Evolutionary conservation across 1,140 invertebrate genomes (phyloP).

Genomic region (Choristoneura fumiferana): DNA sequence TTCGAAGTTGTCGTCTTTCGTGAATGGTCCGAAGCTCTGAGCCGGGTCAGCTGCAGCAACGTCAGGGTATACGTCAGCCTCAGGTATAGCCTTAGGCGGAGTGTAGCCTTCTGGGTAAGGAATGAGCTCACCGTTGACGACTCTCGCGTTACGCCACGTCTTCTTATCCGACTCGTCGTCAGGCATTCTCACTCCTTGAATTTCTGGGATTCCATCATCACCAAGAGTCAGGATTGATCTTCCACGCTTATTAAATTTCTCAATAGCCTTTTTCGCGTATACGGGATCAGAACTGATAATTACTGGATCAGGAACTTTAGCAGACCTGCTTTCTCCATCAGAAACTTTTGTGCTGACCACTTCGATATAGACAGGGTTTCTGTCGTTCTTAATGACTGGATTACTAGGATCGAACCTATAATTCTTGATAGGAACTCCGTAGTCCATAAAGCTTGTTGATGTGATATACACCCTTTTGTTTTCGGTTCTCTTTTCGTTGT

Average conservation of each 20-base stretch:
- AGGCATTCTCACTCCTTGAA: constrained; percentile 88
- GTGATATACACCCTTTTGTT: constrained; percentile 76
- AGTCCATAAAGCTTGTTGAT: constrained; percentile 67
- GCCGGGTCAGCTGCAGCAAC: constrained; percentile 51
- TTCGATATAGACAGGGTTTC: constrained; percentile 76
- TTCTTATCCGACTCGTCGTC: constrained; percentile 90
- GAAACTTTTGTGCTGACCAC: constrained; percentile 76
- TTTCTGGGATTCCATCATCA: constrained; percentile 86
- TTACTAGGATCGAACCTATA: constrained; percentile 67
- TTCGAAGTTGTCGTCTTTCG: constrained; percentile 76
- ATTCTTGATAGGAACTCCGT: constrained; percentile 62
- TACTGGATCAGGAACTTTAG: constrained; percentile 82
- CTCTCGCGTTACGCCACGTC: constrained; percentile 91
- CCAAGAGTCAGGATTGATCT: constrained; percentile 81
- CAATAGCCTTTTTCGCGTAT: constrained; percentile 78
- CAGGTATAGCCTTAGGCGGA: constrained; percentile 79
- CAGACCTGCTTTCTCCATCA: constrained; percentile 58
- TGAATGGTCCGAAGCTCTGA: constrained; percentile 71
- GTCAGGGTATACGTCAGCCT: constrained; percentile 78
- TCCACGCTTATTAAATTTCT: constrained; percentile 71
- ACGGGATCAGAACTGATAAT: constrained; percentile 81
- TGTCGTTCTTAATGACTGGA: constrained; percentile 76
- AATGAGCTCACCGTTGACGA: constrained; percentile 89
- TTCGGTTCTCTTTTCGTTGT: constrained; percentile 67
- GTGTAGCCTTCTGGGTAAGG: constrained; percentile 84